Evolutionary conservation across 2,113 vertebrate genomes (phyloP).

Genomic region (Vidua macroura): DNA sequence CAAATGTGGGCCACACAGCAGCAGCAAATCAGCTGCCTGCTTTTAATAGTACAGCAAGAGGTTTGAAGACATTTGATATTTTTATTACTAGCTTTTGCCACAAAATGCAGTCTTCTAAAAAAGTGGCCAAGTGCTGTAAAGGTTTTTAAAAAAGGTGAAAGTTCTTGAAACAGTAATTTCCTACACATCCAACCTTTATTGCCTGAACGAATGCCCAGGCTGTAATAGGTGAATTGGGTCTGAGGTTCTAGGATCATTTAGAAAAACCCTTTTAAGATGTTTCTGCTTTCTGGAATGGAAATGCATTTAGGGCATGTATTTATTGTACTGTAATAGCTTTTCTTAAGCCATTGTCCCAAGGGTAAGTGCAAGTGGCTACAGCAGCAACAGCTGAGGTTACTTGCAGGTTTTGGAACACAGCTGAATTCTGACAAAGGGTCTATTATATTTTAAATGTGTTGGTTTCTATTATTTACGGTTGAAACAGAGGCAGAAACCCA

Average conservation of each 20-base stretch:
- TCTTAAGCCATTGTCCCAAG: background rate
- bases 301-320: background rate
- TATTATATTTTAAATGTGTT: background rate
- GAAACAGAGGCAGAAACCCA: background rate
- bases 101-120: background rate
- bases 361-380: background rate
- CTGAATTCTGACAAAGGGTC: background rate
- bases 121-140: background rate
- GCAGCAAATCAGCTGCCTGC: background rate
- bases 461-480: background rate
- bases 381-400: background rate
- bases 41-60: conserved; percentile 35
- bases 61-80: background rate
- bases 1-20: conserved; percentile 3
- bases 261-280: background rate
- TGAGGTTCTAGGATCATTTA: background rate
- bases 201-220: background rate
- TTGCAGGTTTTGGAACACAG: background rate
- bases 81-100: background rate
- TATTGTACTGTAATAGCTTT: conserved; percentile 13
- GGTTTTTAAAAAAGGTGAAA: background rate
- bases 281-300: background rate
- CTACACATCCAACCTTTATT: background rate
- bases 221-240: background rate
- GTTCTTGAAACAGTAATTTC: background rate